Evolutionary conservation across 1,140 invertebrate species (phyloP).

Genomic region (Bombus consobrinus): DNA sequence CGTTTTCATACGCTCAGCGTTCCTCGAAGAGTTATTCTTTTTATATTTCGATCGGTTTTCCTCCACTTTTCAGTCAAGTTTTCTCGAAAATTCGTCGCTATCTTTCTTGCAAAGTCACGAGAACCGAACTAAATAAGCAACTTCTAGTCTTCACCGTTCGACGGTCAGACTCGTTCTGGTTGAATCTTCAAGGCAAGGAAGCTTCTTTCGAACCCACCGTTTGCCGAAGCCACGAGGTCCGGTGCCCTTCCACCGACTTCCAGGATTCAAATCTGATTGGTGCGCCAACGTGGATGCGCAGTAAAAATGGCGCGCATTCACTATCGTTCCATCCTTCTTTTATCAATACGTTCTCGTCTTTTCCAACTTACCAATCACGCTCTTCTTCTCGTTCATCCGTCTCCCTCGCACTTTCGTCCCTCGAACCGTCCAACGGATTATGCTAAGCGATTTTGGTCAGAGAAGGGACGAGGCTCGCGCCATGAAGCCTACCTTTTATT

Average conservation of each 20-base stretch:
- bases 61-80: slow-evolving; percentile 58
- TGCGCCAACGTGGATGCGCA: slow-evolving; percentile 77
- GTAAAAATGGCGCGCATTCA: slow-evolving; percentile 73
- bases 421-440: slow-evolving; percentile 73
- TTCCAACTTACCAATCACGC: neutral
- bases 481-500: slow-evolving; percentile 53
- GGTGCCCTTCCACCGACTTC: slow-evolving; percentile 59
- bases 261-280: slow-evolving; percentile 80
- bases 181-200: slow-evolving; percentile 14
- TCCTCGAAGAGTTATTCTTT: rapidly evolving
- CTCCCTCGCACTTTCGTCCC: neutral
- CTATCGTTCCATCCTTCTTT: neutral
- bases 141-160: slow-evolving; percentile 47
- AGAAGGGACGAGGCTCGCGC: slow-evolving; percentile 59
- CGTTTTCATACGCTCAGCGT: neutral
- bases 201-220: slow-evolving; percentile 32
- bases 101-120: neutral
- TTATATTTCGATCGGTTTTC: neutral
- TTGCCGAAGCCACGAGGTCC: slow-evolving; percentile 72
- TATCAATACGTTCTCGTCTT: neutral
- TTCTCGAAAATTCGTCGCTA: slow-evolving; percentile 10
- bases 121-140: neutral
- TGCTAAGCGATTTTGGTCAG: slow-evolving; percentile 71
- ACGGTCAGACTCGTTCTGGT: slow-evolving; percentile 70
- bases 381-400: slow-evolving; percentile 18